A percentile compares a stretch with the other conserved stretches of the same genome.
phyloP scores from a whole-genome alignment of 2,888 invertebrate species.

The Drosophila monieri region DNA sequence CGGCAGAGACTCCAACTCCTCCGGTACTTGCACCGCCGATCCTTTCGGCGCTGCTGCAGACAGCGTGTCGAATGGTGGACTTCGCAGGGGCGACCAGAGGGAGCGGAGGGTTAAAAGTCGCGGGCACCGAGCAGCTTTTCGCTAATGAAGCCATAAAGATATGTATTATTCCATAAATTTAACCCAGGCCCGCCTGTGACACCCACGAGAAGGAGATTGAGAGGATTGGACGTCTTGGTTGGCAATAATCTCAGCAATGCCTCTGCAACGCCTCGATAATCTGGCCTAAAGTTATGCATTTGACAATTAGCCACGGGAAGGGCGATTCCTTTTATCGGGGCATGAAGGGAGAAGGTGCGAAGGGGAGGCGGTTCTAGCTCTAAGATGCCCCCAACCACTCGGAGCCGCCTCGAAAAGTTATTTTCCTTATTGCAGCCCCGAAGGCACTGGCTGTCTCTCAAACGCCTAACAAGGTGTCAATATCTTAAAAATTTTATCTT shows the following conservation, averaged over 20 bases:
- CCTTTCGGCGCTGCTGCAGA: constrained; percentile 70
- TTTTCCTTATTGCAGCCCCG: constrained; percentile 46
- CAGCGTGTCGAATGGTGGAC: constrained; percentile 73
- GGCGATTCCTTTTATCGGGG: constrained; percentile 24
- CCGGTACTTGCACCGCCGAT: constrained; percentile 48
- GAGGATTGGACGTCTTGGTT: constrained; percentile 6
- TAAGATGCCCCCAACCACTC: neutral
- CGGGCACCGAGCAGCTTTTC: constrained; percentile 62
- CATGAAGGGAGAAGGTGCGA: constrained; percentile 7
- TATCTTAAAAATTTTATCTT: constrained; percentile 81
- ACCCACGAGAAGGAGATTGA: constrained; percentile 51
- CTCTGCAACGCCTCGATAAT: constrained; percentile 54
- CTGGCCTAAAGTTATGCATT: constrained; percentile 62
- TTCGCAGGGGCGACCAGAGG: constrained; percentile 12
- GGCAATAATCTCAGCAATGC: constrained; percentile 23
- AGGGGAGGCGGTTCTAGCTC: constrained; percentile 21
- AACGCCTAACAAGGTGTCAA: constrained; percentile 82
- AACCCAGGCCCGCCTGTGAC: constrained; percentile 59
- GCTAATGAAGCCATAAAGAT: constrained; percentile 84
- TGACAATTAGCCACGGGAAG: constrained; percentile 76
- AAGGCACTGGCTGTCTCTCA: constrained; percentile 53
- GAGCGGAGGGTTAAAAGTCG: constrained; percentile 42
- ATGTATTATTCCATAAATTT: constrained; percentile 79
- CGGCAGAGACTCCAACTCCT: neutral
- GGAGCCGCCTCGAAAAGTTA: constrained; percentile 20